phyloP scores from a whole-genome alignment of 2,888 invertebrate species.

The Epirrita christyi region DNA sequence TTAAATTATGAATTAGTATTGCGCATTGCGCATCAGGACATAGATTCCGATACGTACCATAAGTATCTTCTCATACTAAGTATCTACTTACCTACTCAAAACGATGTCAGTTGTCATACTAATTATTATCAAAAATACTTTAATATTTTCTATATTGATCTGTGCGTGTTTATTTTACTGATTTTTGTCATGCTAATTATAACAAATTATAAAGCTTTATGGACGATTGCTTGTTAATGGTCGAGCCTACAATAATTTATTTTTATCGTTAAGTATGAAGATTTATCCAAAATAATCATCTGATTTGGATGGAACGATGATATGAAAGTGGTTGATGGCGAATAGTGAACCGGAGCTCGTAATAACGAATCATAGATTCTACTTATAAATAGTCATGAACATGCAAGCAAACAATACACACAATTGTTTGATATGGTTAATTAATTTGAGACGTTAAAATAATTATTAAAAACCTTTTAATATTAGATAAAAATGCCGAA shows the following conservation, averaged over 20 bases:
- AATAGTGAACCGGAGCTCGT: constrained; percentile 33
- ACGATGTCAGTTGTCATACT: constrained; percentile 22
- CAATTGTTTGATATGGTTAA: constrained; percentile 62
- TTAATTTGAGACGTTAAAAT: constrained; percentile 66
- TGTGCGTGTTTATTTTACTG: constrained; percentile 68
- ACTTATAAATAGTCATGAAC: constrained; percentile 29
- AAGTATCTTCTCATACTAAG: background rate
- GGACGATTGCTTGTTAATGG: constrained; percentile 49
- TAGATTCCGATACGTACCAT: constrained; percentile 20
- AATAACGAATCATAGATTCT: constrained; percentile 38
- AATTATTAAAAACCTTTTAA: constrained; percentile 46
- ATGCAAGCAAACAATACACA: constrained; percentile 50
- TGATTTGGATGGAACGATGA: constrained; percentile 74
- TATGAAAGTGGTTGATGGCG: constrained; percentile 61
- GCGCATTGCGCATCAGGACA: constrained; percentile 2
- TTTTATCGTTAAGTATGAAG: constrained; percentile 7
- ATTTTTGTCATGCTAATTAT: constrained; percentile 48
- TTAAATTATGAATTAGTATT: constrained; percentile 18
- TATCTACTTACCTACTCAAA: constrained; percentile 11
- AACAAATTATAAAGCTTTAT: constrained; percentile 57
- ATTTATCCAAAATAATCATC: constrained; percentile 38
- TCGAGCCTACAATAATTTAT: constrained; percentile 27
- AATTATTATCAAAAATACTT: constrained; percentile 67
- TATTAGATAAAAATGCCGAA: constrained; percentile 70
- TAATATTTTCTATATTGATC: constrained; percentile 45